Evolutionary conservation across 2,888 invertebrate genomes (phyloP), one percentile per base, ranked within the genome.

Genomic region (Pemphredon lugubris): DNA sequence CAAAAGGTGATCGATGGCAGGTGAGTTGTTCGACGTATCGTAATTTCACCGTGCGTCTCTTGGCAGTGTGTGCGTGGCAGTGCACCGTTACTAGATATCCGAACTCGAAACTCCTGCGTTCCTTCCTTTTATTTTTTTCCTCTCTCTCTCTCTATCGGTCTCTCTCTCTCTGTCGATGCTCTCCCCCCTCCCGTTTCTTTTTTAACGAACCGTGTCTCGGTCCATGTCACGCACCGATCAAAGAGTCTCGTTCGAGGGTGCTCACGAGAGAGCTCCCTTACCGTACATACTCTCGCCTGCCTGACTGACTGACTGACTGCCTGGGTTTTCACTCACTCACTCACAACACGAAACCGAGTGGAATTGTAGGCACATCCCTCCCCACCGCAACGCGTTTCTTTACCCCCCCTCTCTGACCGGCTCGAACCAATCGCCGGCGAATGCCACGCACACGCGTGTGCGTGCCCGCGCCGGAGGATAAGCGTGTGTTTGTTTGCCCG

Each of bases 241-340:
- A 11, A 40, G 34, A 23, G 11, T 51, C 30, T 64, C 57, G 47
- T 47, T 64, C 18, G 50, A 55, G 47, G 54, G 55, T 60, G 58
- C 51, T 20, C 57, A 37, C 57, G 32, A 32, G 23, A 53, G 66
- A 66, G 60, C 66, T 50, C 50, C 74, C 66, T 59, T 32, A 11
- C 26, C 57, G 58, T 51, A 13, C 68, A 58, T 59, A 26, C 73
- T 71, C 76, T 51, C 50, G 40, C 44, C 79, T 57, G 64, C 59
- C 61, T 73, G 70, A 45, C 85, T 84, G 83, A 82, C 83, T 84
- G 84, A 84, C 84, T 86, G 85, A 82, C 82, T 73, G 83, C 82
- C 83, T 84, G 84, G 86, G 77, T 85, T 87, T 85, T 85, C 86
- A 83, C 86, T 86, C 83, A 79, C 73, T 71, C 77, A 60, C 75